These are phyloP conservation scores for Dicerorhinus sumatrensis DNA, from an alignment of 2,113 vertebrate species.

Conservation along the genomic window DNA sequence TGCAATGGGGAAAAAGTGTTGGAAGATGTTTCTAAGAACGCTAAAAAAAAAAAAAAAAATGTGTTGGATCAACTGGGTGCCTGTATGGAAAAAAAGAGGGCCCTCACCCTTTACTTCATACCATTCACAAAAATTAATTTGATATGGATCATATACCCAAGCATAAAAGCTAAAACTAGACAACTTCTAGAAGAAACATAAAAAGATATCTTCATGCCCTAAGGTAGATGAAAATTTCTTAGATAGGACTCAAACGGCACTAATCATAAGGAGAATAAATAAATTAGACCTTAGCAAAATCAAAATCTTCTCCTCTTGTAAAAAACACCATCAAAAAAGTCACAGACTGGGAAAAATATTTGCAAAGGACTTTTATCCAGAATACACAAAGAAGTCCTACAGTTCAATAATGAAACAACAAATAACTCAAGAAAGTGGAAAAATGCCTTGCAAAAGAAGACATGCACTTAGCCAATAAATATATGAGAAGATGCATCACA, in stretches of 20 bases:
- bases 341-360: not conserved
- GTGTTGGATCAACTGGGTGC: not conserved
- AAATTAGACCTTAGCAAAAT: not conserved
- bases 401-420: not conserved
- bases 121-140: constrained; percentile 1
- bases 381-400: not conserved
- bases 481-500: not conserved
- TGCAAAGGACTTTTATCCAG: not conserved
- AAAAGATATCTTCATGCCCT: not conserved
- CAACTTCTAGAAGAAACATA: not conserved
- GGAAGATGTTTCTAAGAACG: not conserved
- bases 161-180: not conserved
- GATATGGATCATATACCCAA: not conserved
- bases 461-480: not conserved
- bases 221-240: not conserved
- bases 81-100: not conserved
- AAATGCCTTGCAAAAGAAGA: not conserved
- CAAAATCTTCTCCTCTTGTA: not conserved
- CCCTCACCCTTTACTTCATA: not conserved
- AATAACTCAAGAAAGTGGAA: not conserved
- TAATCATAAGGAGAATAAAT: not conserved
- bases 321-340: not conserved
- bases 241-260: not conserved
- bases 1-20: not conserved
- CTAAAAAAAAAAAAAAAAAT: not conserved